Conservation (phyloP, 2,113 vertebrate genomes). For the Calyptomena viridis region DNA sequence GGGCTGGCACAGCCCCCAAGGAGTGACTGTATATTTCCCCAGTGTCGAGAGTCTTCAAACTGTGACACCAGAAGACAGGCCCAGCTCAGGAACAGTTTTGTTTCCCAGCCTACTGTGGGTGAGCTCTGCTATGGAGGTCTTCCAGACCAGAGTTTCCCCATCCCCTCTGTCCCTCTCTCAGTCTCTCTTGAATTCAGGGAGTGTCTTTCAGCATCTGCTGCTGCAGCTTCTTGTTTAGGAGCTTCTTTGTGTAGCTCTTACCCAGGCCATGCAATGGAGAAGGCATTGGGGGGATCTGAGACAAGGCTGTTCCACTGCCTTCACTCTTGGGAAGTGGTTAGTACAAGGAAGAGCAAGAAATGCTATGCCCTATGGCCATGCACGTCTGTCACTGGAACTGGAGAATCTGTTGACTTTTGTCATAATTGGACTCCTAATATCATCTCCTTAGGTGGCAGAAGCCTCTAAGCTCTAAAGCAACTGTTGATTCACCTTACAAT, state of each 20-base stretch:
- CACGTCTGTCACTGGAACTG: background rate
- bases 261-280: background rate
- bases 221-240: background rate
- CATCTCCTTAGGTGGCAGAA: background rate
- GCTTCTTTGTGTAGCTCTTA: background rate
- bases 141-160: background rate
- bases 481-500: background rate
- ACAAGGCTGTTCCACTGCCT: background rate
- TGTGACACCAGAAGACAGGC: background rate
- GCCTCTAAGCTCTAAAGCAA: background rate
- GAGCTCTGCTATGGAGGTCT: background rate
- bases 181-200: background rate
- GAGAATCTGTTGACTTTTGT: background rate
- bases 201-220: background rate
- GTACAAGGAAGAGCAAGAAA: background rate
- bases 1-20: background rate
- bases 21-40: background rate
- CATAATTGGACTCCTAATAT: background rate
- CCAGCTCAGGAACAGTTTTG: background rate
- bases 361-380: accelerated
- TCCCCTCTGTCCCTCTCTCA: background rate
- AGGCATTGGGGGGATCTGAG: background rate
- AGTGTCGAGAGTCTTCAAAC: background rate
- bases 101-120: background rate
- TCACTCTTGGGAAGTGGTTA: background rate